Conservation (phyloP, 2,888 invertebrate species). For the Horisme vitalbata region DNA sequence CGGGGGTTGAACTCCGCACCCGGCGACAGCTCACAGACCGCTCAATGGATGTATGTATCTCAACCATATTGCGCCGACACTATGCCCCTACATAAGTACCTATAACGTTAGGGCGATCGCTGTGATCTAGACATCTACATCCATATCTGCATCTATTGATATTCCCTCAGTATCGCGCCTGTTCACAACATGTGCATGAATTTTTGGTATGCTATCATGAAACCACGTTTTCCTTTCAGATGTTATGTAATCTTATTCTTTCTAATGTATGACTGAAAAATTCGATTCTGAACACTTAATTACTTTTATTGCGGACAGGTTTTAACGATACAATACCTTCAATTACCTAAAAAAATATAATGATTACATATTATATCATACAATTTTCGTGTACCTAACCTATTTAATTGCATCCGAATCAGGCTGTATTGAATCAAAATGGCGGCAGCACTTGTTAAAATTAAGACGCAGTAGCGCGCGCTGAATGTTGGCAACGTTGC, state of each 20-base stretch:
- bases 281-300: no score
- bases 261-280: no score
- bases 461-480: slow-evolving; percentile 73
- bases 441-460: slow-evolving; percentile 63
- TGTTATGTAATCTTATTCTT: slow-evolving; percentile 27
- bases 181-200: slow-evolving; percentile 44
- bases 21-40: slow-evolving; percentile 68
- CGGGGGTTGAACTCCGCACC: slow-evolving; percentile 64
- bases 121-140: slow-evolving; percentile 58
- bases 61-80: slow-evolving; percentile 80
- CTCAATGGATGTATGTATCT: slow-evolving; percentile 80
- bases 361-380: no score
- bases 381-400: neutral
- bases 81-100: slow-evolving; percentile 50
- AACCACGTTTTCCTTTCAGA: slow-evolving; percentile 10
- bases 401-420: slow-evolving; percentile 32
- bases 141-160: slow-evolving; percentile 51
- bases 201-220: slow-evolving; percentile 43
- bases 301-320: neutral
- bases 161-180: slow-evolving; percentile 41
- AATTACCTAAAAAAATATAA: no score
- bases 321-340: slow-evolving; percentile 4
- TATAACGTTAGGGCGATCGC: slow-evolving; percentile 57
- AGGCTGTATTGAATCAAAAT: slow-evolving; percentile 70
- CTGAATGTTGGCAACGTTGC: slow-evolving; percentile 78